phyloP scores from a whole-genome alignment of 53 echinoderm and acorn worm genomes.

The Hippasteria phrygiana region DNA sequence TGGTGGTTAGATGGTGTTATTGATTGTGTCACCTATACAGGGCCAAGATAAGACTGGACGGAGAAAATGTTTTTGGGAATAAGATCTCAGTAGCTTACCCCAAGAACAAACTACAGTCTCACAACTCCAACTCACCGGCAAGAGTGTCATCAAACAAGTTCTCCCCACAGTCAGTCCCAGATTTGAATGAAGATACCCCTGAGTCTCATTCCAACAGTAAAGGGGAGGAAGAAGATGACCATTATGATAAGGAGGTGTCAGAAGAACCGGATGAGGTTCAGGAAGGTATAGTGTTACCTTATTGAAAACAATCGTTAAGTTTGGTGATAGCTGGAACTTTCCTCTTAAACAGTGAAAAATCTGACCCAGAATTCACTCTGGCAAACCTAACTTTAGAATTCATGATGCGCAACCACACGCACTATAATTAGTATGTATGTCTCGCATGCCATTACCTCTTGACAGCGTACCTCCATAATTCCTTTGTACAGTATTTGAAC shows the following conservation, averaged over 20 bases:
- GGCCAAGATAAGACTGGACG: slow-evolving; percentile 95
- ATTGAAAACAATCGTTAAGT: too few species aligned
- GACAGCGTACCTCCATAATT: too few species aligned
- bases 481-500: too few species aligned
- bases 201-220: neutral
- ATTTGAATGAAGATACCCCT: slow-evolving; percentile 9
- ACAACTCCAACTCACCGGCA: slow-evolving; percentile 14
- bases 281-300: neutral
- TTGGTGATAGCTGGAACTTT: too few species aligned
- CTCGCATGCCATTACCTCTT: too few species aligned
- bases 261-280: neutral
- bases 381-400: too few species aligned
- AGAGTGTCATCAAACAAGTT: slow-evolving; percentile 37
- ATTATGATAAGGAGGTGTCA: neutral
- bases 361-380: too few species aligned
- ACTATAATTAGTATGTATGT: too few species aligned
- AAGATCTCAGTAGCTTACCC: slow-evolving; percentile 78
- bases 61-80: slow-evolving; percentile 92
- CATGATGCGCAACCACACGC: too few species aligned
- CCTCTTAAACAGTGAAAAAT: too few species aligned
- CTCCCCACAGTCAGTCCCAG: slow-evolving; percentile 35
- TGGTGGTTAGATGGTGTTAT: neutral
- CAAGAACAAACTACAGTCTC: slow-evolving; percentile 45
- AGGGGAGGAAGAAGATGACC: slow-evolving; percentile 4
- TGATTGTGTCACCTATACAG: slow-evolving; percentile 34